A percentile compares a stretch with the other conserved stretches of the same genome.
phyloP scores from a whole-genome alignment of 2,888 invertebrate species.

The Apodemia hepburni region DNA sequence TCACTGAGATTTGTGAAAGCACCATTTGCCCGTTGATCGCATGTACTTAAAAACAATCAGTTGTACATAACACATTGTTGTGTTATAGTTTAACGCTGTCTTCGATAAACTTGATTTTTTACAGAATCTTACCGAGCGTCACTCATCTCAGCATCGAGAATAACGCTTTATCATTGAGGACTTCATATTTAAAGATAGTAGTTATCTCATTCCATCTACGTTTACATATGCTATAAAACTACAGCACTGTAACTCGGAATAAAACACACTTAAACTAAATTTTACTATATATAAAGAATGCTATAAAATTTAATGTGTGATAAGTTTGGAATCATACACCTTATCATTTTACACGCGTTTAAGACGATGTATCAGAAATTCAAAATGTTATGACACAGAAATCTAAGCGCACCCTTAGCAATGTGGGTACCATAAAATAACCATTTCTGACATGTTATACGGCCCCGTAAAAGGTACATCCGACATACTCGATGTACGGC shows the following conservation, averaged over 20 bases:
- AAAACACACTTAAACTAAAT: neutral
- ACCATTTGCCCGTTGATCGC: too few species aligned
- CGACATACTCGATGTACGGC: slow-evolving; percentile 53
- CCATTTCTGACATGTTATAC: slow-evolving; percentile 74
- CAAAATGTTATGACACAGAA: slow-evolving; percentile 74
- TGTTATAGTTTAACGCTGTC: too few species aligned
- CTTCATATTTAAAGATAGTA: too few species aligned
- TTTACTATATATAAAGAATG: neutral
- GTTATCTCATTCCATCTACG: neutral
- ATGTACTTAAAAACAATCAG: too few species aligned
- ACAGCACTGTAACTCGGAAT: neutral
- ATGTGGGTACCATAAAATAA: slow-evolving; percentile 66
- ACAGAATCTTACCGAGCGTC: too few species aligned
- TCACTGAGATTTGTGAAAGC: too few species aligned
- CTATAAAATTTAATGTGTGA: slow-evolving; percentile 4
- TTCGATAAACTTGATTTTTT: too few species aligned
- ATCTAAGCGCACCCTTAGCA: slow-evolving; percentile 47
- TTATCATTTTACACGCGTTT: slow-evolving; percentile 51
- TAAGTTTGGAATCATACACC: slow-evolving; percentile 38
- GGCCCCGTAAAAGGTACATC: slow-evolving; percentile 67
- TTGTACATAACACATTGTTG: too few species aligned
- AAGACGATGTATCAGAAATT: slow-evolving; percentile 55
- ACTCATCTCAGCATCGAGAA: too few species aligned
- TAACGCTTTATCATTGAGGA: too few species aligned
- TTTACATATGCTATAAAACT: neutral